Evolutionary conservation across 1,140 invertebrate species (phyloP), one percentile per base, ranked within the genome.

Genomic region (Luehdorfia chinensis): DNA sequence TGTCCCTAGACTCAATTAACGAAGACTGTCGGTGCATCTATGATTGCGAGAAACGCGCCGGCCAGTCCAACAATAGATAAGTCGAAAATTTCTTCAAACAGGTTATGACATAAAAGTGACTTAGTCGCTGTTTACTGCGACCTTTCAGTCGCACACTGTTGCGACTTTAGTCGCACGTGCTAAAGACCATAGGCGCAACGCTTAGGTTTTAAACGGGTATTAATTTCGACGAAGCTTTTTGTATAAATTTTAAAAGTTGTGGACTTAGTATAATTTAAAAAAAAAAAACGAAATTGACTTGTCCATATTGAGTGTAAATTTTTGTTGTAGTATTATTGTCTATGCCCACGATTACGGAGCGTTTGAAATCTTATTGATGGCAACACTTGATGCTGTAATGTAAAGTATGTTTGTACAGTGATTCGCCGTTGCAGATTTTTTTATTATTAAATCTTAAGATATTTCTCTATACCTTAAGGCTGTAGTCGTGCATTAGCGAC

Each of bases 1-100:
- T 87, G 66, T 87, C 86, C 1, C 30, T 87, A 6, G 84, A 86
- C 27, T 87, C 84, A 0, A 87, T 87, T 4, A 83, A 67, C 0
- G 86, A 87, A 43, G 83, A 86, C 47, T 83, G 80, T 34, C 54
- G 63, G 33, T 83, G 83, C 19, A 41, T 59, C 3, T 73, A 77
- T 0, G 74, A 75, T 0, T 65, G 68, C 46, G 80, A 79, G 7
- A 75, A 71, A 34, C 53, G 58, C 9, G 33, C 57, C n/a, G 13
- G 50, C 25, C n/a, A 56, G 32, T 66, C 64, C 0, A 62, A n/a
- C n/a, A n/a, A 69, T 27, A 76, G 77, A 70, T 81, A 70, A 55
- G 19, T 3, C 19, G 2, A 2, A 2, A 6, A 2, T 21, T 2
- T 21, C 19, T 6, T 21, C 2, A 2, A 21, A 6, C 19, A 21